phyloP scores from a whole-genome alignment of 2,113 vertebrate genomes.

The Sphyrna mokarran region DNA sequence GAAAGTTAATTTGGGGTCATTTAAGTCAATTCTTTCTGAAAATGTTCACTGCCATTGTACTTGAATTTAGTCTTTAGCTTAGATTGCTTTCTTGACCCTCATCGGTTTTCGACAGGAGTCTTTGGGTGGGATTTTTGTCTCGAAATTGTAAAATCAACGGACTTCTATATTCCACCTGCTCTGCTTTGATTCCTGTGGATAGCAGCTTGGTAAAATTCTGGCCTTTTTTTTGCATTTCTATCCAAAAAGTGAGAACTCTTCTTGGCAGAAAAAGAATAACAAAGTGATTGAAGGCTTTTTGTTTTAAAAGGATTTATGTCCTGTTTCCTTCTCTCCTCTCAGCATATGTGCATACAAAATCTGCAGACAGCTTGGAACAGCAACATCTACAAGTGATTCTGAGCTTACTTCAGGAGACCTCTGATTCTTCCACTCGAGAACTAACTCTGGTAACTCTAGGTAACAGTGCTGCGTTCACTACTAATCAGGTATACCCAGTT shows the following conservation, averaged over 20 bases:
- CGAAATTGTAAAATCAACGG: too few species aligned
- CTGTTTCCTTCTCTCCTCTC: background rate
- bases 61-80: background rate
- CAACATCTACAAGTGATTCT: slow-evolving; percentile 73
- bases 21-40: background rate
- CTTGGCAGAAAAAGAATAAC: background rate
- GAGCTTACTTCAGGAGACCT: slow-evolving; percentile 64
- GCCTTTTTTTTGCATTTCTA: background rate
- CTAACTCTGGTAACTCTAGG: slow-evolving; percentile 74
- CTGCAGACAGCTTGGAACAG: slow-evolving; percentile 56
- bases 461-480: slow-evolving; percentile 85
- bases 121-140: background rate
- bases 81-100: background rate
- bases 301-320: background rate
- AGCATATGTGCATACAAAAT: slow-evolving; percentile 50
- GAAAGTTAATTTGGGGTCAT: background rate
- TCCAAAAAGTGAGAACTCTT: background rate
- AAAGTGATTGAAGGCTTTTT: background rate
- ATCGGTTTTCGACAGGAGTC: background rate
- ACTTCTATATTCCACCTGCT: too few species aligned
- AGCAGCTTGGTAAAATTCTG: too few species aligned
- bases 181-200: too few species aligned
- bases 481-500: slow-evolving; percentile 69
- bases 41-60: background rate
- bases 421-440: slow-evolving; percentile 62